Conservation (phyloP, 1,140 invertebrate genomes). For the Sinonovacula constricta region DNA sequence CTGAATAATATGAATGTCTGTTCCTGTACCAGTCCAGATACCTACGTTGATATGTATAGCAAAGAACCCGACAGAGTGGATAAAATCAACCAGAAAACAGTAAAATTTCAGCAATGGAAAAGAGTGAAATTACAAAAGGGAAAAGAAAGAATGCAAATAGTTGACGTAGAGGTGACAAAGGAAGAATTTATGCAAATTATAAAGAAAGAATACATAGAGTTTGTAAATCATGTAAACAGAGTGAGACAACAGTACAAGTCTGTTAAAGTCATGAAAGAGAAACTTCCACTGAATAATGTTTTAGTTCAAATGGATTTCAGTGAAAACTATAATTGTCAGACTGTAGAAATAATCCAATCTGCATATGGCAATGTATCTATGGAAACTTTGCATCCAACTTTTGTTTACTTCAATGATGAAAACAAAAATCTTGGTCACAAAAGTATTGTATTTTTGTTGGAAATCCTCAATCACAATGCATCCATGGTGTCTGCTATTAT, state of each 20-base stretch:
- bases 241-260: conserved; percentile 29
- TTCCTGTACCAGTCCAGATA: conserved; percentile 9
- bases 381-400: conserved; percentile 55
- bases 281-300: conserved; percentile 21
- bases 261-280: conserved; percentile 38
- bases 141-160: conserved; percentile 30
- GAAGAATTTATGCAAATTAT: conserved; percentile 36
- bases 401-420: conserved; percentile 18
- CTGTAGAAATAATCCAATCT: conserved; percentile 56
- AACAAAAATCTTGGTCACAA: conserved; percentile 20
- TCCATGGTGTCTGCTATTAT: conserved; percentile 39
- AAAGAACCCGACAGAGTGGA: neutral
- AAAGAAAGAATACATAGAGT: conserved; percentile 8
- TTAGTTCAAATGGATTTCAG: conserved; percentile 32
- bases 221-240: conserved; percentile 29
- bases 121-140: conserved; percentile 23
- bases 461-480: conserved; percentile 47
- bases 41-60: neutral
- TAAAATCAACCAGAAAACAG: neutral
- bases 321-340: conserved; percentile 53
- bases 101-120: conserved; percentile 43
- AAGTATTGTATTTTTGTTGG: conserved; percentile 43
- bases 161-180: conserved; percentile 20
- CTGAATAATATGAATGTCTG: conserved; percentile 32
- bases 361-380: conserved; percentile 57